Conservation (phyloP, 2,888 invertebrate genomes). For the Emesis furor region DNA sequence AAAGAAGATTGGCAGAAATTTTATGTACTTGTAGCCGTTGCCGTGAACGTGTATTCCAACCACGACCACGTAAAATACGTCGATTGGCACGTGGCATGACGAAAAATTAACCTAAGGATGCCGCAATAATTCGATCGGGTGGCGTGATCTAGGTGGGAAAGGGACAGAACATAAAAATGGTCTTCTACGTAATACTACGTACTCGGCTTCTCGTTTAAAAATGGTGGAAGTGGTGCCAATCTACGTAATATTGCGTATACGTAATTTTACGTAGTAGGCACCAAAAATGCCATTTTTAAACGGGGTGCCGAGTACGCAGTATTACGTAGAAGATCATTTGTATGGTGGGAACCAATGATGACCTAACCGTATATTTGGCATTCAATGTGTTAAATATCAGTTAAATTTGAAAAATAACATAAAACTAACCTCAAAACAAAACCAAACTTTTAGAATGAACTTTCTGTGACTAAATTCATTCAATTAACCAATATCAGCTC, state of each 20-base stretch:
- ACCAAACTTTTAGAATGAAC: too few species aligned
- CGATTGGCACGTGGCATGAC: slow-evolving; percentile 6
- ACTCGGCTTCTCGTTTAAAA: neutral
- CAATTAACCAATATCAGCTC: too few species aligned
- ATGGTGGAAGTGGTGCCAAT: too few species aligned
- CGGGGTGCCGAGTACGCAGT: neutral
- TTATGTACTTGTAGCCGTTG: neutral
- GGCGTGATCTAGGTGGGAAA: too few species aligned
- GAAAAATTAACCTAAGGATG: slow-evolving; percentile 15
- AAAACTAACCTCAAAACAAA: too few species aligned
- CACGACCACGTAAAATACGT: slow-evolving; percentile 18
- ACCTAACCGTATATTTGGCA: slow-evolving; percentile 19
- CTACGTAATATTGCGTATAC: neutral
- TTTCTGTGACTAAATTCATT: too few species aligned
- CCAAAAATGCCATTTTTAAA: neutral
- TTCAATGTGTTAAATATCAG: slow-evolving; percentile 23
- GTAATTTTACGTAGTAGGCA: neutral
- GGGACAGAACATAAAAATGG: neutral
- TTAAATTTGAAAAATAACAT: too few species aligned
- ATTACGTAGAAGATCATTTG: slow-evolving; percentile 12
- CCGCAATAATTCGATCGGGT: neutral
- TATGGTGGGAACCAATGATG: slow-evolving; percentile 25
- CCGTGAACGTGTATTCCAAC: slow-evolving; percentile 11
- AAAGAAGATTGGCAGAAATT: neutral
- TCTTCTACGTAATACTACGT: neutral